Conservation (phyloP, 2,888 invertebrate species). For the Drosophila melanocephala region DNA sequence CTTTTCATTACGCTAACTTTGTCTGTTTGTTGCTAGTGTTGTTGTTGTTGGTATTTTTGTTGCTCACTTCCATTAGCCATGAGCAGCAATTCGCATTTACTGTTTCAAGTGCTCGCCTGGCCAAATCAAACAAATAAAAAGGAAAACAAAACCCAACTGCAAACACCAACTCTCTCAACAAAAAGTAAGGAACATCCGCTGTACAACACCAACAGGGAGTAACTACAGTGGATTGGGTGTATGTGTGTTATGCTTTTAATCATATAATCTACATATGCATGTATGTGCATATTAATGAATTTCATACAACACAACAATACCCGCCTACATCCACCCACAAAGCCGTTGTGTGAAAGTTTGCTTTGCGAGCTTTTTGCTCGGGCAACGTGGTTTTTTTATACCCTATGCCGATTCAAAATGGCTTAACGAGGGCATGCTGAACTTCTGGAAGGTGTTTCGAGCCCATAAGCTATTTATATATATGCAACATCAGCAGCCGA, state of each 20-base stretch:
- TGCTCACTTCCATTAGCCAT: slow-evolving; percentile 36
- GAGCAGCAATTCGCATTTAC: slow-evolving; percentile 22
- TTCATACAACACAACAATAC: slow-evolving; percentile 20
- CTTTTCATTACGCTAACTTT: slow-evolving; percentile 32
- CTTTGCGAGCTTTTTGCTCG: slow-evolving; percentile 1
- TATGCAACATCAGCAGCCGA: background rate
- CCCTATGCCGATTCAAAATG: background rate
- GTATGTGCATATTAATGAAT: slow-evolving; percentile 73
- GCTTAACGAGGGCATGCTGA: background rate
- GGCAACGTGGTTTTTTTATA: background rate
- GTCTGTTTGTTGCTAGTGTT: slow-evolving; percentile 12
- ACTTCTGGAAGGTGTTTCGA: background rate
- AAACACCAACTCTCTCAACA: slow-evolving; percentile 6
- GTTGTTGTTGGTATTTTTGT: slow-evolving; percentile 14
- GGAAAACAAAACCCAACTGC: slow-evolving; percentile 20
- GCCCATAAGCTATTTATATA: background rate
- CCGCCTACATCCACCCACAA: background rate
- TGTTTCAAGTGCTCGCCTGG: slow-evolving; percentile 27
- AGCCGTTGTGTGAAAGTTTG: slow-evolving; percentile 8
- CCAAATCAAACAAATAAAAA: slow-evolving; percentile 50
- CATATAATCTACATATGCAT: slow-evolving; percentile 71
- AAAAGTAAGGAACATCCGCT: slow-evolving; percentile 22
- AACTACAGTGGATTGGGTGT: slow-evolving; percentile 22
- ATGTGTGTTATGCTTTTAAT: slow-evolving; percentile 59
- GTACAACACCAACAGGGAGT: slow-evolving; percentile 7